A percentile compares a stretch with the other conserved stretches of the same genome.
These are phyloP conservation scores for Dendrocincla fuliginosa DNA, from an alignment of 2,797 vertebrate species.

Conservation along the genomic window DNA sequence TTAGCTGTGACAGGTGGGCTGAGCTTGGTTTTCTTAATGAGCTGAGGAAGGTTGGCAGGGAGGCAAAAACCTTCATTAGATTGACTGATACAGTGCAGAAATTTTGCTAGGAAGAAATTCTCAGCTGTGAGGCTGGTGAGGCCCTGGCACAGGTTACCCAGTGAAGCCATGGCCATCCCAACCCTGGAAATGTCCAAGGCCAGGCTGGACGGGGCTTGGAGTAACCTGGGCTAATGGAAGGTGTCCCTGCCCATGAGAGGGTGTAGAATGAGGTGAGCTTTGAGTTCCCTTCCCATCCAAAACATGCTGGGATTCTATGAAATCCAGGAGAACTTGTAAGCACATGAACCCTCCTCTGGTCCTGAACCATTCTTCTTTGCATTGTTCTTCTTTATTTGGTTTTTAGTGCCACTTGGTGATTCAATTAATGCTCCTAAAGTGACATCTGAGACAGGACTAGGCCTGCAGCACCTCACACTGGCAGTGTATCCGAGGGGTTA, in stretches of 20 bases:
- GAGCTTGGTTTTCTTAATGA: not conserved
- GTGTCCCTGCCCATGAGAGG: accelerated
- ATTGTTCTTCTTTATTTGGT: not conserved
- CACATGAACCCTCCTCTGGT: not conserved
- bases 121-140: not conserved
- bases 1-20: not conserved
- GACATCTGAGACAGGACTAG: accelerated
- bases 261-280: not conserved
- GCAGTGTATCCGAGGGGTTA: too few relatives aligned
- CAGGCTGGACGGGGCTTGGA: accelerated
- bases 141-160: not conserved
- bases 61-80: not conserved
- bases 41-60: not conserved
- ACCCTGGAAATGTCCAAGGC: not conserved
- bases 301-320: not conserved
- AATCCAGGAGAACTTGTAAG: not conserved
- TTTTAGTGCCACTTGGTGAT: not conserved
- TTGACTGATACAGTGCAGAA: not conserved
- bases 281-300: not conserved
- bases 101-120: not conserved
- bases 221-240: accelerated
- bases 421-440: accelerated
- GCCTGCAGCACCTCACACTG: not conserved
- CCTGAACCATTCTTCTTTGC: not conserved
- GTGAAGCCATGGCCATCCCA: not conserved